These are phyloP conservation scores for Spodoptera frugiperda DNA, from an alignment of 1,140 invertebrate genomes.

Conservation along the genomic window DNA sequence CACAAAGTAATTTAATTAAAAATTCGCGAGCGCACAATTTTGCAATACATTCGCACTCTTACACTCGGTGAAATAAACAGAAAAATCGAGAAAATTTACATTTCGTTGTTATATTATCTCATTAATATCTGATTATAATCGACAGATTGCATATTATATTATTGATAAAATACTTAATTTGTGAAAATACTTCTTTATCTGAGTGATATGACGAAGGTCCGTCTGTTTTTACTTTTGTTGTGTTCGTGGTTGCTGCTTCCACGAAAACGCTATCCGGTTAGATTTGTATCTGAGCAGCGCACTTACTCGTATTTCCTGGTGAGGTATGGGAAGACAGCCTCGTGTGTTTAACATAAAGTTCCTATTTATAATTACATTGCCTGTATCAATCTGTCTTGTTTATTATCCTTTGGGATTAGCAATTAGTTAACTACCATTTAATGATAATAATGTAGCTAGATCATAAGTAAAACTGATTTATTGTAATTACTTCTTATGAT, in stretches of 20 bases:
- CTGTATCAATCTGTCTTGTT: neutral
- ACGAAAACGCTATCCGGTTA: neutral
- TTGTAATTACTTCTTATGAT: too few species aligned
- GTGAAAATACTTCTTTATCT: constrained; percentile 1
- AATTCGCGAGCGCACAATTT: too few species aligned
- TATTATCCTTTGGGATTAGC: neutral
- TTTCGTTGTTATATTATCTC: constrained; percentile 23
- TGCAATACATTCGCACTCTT: too few species aligned
- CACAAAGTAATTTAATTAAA: too few species aligned
- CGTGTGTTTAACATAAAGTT: constrained; percentile 1
- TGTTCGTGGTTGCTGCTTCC: neutral
- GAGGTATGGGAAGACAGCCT: neutral
- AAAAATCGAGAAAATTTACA: constrained; percentile 26
- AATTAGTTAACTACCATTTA: neutral
- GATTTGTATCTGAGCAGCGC: constrained; percentile 9
- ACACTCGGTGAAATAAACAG: neutral
- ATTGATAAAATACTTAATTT: constrained; percentile 12
- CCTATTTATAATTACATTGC: neutral
- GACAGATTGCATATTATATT: neutral
- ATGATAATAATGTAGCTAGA: too few species aligned
- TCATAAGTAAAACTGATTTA: too few species aligned
- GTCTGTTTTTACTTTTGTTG: neutral
- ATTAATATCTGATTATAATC: constrained; percentile 14
- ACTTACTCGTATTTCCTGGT: constrained; percentile 20
- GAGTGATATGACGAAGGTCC: neutral